Conservation (phyloP, 2,113 vertebrate genomes). For the Sebastes fasciatus region DNA sequence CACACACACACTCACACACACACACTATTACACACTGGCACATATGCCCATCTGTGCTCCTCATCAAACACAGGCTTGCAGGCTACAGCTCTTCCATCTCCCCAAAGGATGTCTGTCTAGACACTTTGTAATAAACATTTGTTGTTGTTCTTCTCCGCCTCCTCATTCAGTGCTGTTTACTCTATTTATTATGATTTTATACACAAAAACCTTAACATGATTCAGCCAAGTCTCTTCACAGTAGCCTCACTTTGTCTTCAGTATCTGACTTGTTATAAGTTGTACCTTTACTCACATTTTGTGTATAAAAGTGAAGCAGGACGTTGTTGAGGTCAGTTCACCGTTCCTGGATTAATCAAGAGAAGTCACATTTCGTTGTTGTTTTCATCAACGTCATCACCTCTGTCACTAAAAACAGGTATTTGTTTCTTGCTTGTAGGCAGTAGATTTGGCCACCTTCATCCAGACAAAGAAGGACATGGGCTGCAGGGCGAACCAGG, state of each 20-base stretch:
- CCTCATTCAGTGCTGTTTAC: not conserved
- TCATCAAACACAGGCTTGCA: conserved; percentile 34
- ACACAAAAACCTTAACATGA: not conserved
- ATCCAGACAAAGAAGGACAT: conserved; percentile 96
- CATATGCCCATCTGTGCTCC: conserved; percentile 46
- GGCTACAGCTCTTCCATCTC: conserved; percentile 23
- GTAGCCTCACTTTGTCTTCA: not conserved
- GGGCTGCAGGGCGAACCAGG: conserved; percentile 92
- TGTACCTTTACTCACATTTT: not conserved
- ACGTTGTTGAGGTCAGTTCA: not conserved
- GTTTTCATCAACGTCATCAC: too few species aligned
- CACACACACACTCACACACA: conserved; percentile 18
- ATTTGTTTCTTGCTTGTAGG: conserved; percentile 75
- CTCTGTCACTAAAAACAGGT: not conserved
- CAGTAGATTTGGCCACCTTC: conserved; percentile 92
- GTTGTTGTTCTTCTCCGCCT: conserved; percentile 3
- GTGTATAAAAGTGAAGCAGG: not conserved
- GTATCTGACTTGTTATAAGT: not conserved
- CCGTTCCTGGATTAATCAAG: not conserved
- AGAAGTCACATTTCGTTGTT: not conserved
- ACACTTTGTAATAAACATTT: conserved; percentile 46
- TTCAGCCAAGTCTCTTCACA: not conserved
- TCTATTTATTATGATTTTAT: conserved; percentile 13
- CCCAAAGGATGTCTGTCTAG: conserved; percentile 40
- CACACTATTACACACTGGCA: conserved; percentile 24